Evolutionary conservation across 2,888 invertebrate species (phyloP), one percentile per base, ranked within the genome.

Genomic region (Dynastes hyllus): DNA sequence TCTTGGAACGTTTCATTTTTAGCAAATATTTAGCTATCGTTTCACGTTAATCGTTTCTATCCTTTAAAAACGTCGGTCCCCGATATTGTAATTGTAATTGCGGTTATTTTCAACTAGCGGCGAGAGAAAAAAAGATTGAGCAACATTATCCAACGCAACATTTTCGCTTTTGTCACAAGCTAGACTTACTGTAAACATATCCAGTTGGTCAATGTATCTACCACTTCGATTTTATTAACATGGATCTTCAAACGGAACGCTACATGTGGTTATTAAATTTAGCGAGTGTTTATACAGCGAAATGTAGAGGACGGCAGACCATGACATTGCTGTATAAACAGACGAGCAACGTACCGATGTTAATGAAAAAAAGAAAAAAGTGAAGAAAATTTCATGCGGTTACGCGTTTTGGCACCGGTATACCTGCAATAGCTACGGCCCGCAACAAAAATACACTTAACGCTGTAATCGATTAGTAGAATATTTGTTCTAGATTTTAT

Each of bases 251-350:
- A 66, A 66, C 66, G 40, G 22, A 37, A 66, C 66, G n/a, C 66
- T 66, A 40, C 66, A 45, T 45, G 45, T 45, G 66, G 66, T 40
- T 66, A 66, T 66, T 66, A 66, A 66, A 66, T 66, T 45, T 66
- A 66, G 66, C 66, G 45, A 66, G 66, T 66, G 66, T 66, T 66
- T 66, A 66, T 22, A 29, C 22, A 66, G 45, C 66, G 66, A 66
- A 66, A 66, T 22, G 45, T 22, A 16, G 45, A 45, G 45, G 66
- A 66, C 66, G 66, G 66, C 66, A 45, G 66, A 16, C 66, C 66
- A 40, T 66, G 66, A 66, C 66, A 66, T 66, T 66, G 66, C 66
- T 66, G 66, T 66, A 66, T 66, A 66, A 66, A 66, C 66, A 66
- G 40, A 6, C 66, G 45, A 63, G 32, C 63, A 63, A 27, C 63